Conservation (phyloP, 1,140 invertebrate genomes). For the Chironomus striatipennis region DNA sequence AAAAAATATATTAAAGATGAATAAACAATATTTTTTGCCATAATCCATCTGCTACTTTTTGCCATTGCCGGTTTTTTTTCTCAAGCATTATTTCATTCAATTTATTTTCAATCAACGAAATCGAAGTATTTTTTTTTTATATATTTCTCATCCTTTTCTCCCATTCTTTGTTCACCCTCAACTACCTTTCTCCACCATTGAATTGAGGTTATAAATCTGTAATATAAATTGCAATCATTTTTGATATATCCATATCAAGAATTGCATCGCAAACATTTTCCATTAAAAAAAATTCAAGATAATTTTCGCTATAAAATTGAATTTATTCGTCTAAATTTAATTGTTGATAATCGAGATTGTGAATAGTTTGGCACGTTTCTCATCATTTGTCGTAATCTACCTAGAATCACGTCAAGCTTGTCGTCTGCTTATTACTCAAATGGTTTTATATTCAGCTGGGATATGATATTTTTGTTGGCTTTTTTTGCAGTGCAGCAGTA, state of each 20-base stretch:
- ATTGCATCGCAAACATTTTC: too few relatives aligned
- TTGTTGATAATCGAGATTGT: not conserved
- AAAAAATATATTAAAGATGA: not conserved
- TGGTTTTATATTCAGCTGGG: too few relatives aligned
- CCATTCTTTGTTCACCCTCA: not conserved
- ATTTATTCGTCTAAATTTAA: not conserved
- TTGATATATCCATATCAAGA: too few relatives aligned
- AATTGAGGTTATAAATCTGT: too few relatives aligned
- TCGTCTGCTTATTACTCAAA: not conserved
- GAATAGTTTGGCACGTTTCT: not conserved
- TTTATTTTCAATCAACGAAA: constrained; percentile 19
- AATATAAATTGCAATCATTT: too few relatives aligned
- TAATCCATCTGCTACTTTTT: constrained; percentile 4
- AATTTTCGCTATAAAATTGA: too few relatives aligned
- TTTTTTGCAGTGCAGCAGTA: too few relatives aligned
- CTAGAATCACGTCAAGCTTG: not conserved
- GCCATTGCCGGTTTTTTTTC: not conserved
- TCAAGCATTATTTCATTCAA: constrained; percentile 19
- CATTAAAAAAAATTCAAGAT: too few relatives aligned
- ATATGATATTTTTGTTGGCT: too few relatives aligned
- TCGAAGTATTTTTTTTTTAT: not conserved
- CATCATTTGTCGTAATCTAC: too few relatives aligned
- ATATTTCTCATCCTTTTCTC: not conserved
- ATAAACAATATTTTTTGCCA: not conserved
- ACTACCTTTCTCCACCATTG: not conserved